Percentiles rank a stretch among this genome's conserved stretches.
phyloP scores from a whole-genome alignment of 2,888 invertebrate species.

The Plebejus anna region DNA sequence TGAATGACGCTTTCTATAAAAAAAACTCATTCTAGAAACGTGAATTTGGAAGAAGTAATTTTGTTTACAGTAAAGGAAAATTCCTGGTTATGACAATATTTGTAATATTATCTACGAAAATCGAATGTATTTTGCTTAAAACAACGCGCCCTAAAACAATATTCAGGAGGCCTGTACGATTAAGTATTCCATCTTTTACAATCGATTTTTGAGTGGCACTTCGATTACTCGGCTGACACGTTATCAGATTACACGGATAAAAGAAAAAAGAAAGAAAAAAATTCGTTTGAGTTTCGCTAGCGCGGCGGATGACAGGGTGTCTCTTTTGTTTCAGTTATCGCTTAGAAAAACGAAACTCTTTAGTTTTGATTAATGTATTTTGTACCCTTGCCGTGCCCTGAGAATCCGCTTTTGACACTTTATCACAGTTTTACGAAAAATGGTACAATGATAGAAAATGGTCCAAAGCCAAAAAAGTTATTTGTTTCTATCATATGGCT shows the following conservation, averaged over 20 bases:
- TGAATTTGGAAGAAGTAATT: no score
- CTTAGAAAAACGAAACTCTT: slow-evolving; percentile 18
- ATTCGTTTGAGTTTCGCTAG: not conserved
- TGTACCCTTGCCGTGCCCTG: not conserved
- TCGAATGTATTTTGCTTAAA: not conserved
- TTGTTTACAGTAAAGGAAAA: not conserved
- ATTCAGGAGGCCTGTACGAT: slow-evolving; percentile 8
- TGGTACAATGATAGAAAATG: not conserved
- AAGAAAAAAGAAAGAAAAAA: slow-evolving; percentile 10
- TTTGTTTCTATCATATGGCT: not conserved
- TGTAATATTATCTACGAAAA: no score
- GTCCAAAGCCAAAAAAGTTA: not conserved
- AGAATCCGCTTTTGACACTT: slow-evolving; percentile 11
- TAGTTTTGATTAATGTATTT: slow-evolving; percentile 17
- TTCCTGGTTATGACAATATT: not conserved
- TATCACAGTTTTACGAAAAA: not conserved
- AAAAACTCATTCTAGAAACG: no score
- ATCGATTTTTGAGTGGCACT: slow-evolving; percentile 28
- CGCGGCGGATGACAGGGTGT: slow-evolving; percentile 5
- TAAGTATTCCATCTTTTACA: slow-evolving; percentile 22
- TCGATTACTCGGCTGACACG: slow-evolving; percentile 22
- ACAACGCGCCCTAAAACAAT: not conserved
- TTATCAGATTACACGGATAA: slow-evolving; percentile 24
- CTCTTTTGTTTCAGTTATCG: slow-evolving; percentile 16
- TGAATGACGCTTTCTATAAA: no score